Conservation (phyloP, 2,888 invertebrate genomes). For the Selenia dentaria region DNA sequence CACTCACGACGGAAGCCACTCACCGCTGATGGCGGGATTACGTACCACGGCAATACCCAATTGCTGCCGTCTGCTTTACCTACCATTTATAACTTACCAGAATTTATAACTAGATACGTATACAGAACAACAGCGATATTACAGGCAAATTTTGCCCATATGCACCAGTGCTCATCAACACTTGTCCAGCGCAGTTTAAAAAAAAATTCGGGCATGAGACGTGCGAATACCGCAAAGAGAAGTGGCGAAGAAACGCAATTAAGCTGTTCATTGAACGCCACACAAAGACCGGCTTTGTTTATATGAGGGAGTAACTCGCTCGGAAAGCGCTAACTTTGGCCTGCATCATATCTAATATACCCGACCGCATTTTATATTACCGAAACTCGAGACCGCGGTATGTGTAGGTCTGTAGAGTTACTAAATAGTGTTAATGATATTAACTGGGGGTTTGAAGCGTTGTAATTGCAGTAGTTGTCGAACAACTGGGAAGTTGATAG, state of each 20-base stretch:
- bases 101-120: conserved; percentile 19
- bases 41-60: conserved; percentile 33
- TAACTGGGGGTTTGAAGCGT: conserved; percentile 67
- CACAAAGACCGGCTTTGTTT: conserved; percentile 69
- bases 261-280: conserved; percentile 74
- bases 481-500: conserved; percentile 70
- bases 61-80: conserved; percentile 26
- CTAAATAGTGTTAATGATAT: conserved; percentile 58
- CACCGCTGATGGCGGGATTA: conserved; percentile 44
- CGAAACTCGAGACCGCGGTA: conserved; percentile 18
- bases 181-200: not conserved
- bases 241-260: conserved; percentile 72
- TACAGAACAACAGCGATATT: not conserved
- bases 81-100: conserved; percentile 19
- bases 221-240: conserved; percentile 58
- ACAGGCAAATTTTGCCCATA: conserved; percentile 20
- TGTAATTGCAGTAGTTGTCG: conserved; percentile 67
- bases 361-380: conserved; percentile 32
- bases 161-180: conserved; percentile 19
- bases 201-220: conserved; percentile 57
- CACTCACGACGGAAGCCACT: conserved; percentile 50
- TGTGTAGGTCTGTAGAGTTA: conserved; percentile 20
- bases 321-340: conserved; percentile 54
- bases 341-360: conserved; percentile 35
- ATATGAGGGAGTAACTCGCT: conserved; percentile 55